These are phyloP conservation scores for Hydra vulgaris DNA, from an alignment of 30 jellyfish, hydroid and myxozoan genomes.

Conservation along the genomic window DNA sequence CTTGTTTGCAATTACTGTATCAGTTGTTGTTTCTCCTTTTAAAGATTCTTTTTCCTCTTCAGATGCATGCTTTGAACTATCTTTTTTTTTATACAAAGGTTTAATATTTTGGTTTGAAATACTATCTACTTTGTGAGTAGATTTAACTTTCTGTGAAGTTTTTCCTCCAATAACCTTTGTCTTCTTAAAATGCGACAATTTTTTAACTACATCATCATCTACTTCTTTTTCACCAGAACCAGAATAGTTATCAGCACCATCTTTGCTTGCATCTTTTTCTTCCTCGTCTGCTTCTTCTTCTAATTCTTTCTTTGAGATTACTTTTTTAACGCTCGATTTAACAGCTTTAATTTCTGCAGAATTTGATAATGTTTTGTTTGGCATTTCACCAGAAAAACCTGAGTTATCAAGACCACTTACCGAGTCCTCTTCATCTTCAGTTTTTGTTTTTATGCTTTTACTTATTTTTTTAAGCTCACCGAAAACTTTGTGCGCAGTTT, in stretches of 20 bases:
- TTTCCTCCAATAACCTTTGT: constrained; percentile 2
- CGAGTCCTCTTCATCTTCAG: not conserved
- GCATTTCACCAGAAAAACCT: not conserved
- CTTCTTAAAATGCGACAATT: not conserved
- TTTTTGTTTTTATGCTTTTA: not conserved
- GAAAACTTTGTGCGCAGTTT: not conserved
- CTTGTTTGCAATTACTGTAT: constrained; percentile 23
- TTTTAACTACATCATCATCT: not conserved
- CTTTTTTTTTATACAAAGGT: not conserved
- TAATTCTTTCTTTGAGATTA: too few relatives aligned
- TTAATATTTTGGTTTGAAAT: not conserved
- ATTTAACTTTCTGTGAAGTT: not conserved
- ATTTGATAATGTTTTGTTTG: constrained; percentile 9
- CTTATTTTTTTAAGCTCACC: constrained; percentile 13
- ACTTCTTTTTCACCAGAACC: constrained; percentile 33
- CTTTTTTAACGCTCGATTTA: not conserved
- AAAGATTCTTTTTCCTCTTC: constrained; percentile 26
- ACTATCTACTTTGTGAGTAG: not conserved
- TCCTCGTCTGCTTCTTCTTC: constrained; percentile 8
- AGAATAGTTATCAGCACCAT: constrained; percentile 19
- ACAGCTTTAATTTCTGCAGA: not conserved
- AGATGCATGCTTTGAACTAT: constrained; percentile 18
- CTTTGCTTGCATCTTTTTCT: not conserved
- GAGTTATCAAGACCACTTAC: constrained; percentile 1
- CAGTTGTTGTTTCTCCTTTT: constrained; percentile 32